Percentiles rank a stretch among this genome's conserved stretches.
These are phyloP conservation scores for Drosophila obscura DNA, from an alignment of 1,140 invertebrate species.

Conservation along the genomic window DNA sequence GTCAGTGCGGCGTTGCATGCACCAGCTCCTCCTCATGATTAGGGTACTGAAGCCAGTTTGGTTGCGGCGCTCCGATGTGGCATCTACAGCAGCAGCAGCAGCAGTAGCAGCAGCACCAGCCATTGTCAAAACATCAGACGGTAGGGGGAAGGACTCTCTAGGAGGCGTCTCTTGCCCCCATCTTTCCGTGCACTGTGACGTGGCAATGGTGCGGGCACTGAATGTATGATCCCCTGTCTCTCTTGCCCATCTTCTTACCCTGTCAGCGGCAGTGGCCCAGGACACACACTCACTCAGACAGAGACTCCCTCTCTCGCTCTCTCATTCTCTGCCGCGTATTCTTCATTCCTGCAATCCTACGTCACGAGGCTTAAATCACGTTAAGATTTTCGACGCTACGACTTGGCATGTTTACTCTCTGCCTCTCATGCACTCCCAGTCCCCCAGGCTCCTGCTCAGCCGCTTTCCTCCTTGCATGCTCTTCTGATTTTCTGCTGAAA, in stretches of 20 bases:
- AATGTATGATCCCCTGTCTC: constrained; percentile 30
- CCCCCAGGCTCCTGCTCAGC: not conserved
- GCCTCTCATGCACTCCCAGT: not conserved
- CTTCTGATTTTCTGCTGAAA: no score
- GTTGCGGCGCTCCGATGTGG: constrained; percentile 26
- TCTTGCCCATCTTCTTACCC: not conserved
- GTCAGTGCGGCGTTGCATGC: constrained; percentile 50
- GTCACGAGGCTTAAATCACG: constrained; percentile 70
- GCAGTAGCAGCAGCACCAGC: not conserved
- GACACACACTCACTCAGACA: constrained; percentile 1
- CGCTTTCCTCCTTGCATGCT: no score
- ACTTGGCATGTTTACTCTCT: constrained; percentile 59
- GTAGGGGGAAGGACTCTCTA: not conserved
- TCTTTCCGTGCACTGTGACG: constrained; percentile 38
- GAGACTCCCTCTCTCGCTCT: not conserved
- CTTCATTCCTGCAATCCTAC: constrained; percentile 13
- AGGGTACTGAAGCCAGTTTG: constrained; percentile 62
- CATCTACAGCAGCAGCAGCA: constrained; percentile 10
- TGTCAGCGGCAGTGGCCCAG: constrained; percentile 29
- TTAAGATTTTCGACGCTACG: constrained; percentile 65
- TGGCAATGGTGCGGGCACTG: constrained; percentile 68
- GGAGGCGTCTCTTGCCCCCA: constrained; percentile 2
- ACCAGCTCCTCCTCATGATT: constrained; percentile 51
- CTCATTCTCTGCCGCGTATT: not conserved
- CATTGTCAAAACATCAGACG: constrained; percentile 58